Percentiles rank a stretch among this genome's conserved stretches.
Conservation (phyloP, 2,888 invertebrate genomes). For the Argyresthia goedartella region DNA sequence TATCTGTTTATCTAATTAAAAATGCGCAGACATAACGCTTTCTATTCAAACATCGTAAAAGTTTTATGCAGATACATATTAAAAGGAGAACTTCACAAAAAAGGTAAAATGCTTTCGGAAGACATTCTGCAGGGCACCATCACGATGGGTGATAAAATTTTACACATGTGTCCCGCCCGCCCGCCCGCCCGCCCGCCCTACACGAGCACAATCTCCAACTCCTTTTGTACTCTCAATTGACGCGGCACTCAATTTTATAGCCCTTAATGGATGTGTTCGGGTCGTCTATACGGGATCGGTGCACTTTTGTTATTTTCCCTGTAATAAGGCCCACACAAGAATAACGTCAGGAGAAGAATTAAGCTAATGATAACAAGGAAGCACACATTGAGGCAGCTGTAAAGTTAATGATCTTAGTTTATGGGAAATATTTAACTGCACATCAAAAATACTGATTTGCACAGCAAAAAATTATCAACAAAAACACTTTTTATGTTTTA, state of each 20-base stretch:
- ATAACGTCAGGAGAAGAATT: too few relatives aligned
- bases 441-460: too few relatives aligned
- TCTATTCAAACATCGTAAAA: background rate
- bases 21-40: too few relatives aligned
- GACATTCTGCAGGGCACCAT: slow-evolving; percentile 14
- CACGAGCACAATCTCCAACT: slow-evolving; percentile 10
- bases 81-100: too few relatives aligned
- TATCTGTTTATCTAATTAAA: too few relatives aligned
- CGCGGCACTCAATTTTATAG: slow-evolving; percentile 31
- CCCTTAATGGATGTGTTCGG: slow-evolving; percentile 28
- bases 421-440: too few relatives aligned
- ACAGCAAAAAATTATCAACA: too few relatives aligned
- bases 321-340: too few relatives aligned
- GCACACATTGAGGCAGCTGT: too few relatives aligned
- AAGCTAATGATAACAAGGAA: too few relatives aligned
- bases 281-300: slow-evolving; percentile 12
- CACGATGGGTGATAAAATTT: slow-evolving; percentile 20
- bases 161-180: slow-evolving; percentile 23
- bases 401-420: too few relatives aligned
- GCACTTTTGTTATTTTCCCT: background rate
- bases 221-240: slow-evolving; percentile 28
- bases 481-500: too few relatives aligned
- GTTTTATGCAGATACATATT: background rate
- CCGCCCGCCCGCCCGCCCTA: slow-evolving; percentile 16
- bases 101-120: background rate